Evolutionary conservation across 35 echinoderm and acorn worm species (phyloP).

Genomic region (Stichopus chloronotus): DNA sequence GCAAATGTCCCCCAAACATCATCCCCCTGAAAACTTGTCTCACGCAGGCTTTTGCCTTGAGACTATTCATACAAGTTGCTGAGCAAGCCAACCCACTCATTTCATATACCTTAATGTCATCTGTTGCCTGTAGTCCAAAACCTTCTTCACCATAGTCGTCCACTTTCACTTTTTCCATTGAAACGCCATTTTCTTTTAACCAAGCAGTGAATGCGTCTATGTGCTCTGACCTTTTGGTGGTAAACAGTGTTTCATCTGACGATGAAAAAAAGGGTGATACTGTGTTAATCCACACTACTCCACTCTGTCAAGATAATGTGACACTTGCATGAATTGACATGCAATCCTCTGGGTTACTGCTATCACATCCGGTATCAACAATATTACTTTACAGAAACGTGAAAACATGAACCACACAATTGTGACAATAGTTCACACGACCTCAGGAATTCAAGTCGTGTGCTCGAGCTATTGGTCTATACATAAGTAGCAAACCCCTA

Average conservation of each 20-base stretch:
- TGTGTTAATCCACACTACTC: background rate
- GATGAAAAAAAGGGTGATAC: background rate
- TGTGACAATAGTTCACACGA: no score
- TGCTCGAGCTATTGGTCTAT: no score
- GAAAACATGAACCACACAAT: no score
- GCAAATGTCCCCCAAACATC: no score
- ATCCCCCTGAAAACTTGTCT: no score
- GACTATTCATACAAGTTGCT: background rate
- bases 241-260: constrained; percentile 47
- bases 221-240: constrained; percentile 65
- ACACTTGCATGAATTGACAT: background rate
- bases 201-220: constrained; percentile 74
- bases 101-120: constrained; percentile 84
- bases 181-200: constrained; percentile 70
- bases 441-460: no score
- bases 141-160: constrained; percentile 66
- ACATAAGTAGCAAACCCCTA: no score
- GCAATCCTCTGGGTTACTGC: background rate
- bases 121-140: constrained; percentile 78
- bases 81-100: background rate
- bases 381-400: no score
- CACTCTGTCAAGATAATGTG: background rate
- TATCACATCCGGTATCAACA: background rate
- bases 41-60: no score
- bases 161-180: constrained; percentile 66